A percentile compares a stretch with the other conserved stretches of the same genome.
These are phyloP conservation scores for Cotesia glomerata DNA, from an alignment of 1,140 invertebrate genomes.

Conservation along the genomic window DNA sequence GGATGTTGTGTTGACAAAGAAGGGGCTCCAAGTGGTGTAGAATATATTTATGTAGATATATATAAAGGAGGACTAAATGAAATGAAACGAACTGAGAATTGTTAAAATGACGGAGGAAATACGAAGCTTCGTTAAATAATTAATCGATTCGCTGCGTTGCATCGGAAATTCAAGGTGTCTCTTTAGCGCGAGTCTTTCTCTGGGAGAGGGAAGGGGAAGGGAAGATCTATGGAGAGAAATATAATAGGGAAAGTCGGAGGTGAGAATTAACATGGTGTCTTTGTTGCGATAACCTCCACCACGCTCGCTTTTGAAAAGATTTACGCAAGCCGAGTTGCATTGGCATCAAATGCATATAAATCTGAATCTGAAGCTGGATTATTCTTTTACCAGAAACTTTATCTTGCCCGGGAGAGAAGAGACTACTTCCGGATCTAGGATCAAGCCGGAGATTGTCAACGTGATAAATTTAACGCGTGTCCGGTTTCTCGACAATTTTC, in stretches of 20 bases:
- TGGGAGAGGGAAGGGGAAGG: not conserved
- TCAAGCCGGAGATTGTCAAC: not conserved
- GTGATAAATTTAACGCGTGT: not conserved
- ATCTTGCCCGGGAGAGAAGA: not conserved
- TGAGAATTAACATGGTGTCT: too few relatives aligned
- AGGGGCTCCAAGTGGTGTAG: not conserved
- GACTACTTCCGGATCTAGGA: not conserved
- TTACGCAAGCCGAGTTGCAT: too few relatives aligned
- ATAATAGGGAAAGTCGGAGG: too few relatives aligned
- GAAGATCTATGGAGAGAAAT: not conserved
- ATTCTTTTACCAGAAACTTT: not conserved
- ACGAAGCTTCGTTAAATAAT: constrained; percentile 44
- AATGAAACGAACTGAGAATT: constrained; percentile 30
- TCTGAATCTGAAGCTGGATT: too few relatives aligned
- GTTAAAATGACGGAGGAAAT: constrained; percentile 33
- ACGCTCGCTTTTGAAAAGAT: too few relatives aligned
- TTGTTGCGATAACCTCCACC: too few relatives aligned
- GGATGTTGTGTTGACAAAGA: not conserved
- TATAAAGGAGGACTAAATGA: constrained; percentile 15
- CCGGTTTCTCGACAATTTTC: not conserved
- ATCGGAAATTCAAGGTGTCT: constrained; percentile 25
- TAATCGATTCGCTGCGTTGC: constrained; percentile 38
- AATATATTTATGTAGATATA: not conserved
- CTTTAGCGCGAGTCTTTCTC: constrained; percentile 18
- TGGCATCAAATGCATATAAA: too few relatives aligned